phyloP scores from a whole-genome alignment of 2,113 vertebrate species.

The Corydoras maculifer region DNA sequence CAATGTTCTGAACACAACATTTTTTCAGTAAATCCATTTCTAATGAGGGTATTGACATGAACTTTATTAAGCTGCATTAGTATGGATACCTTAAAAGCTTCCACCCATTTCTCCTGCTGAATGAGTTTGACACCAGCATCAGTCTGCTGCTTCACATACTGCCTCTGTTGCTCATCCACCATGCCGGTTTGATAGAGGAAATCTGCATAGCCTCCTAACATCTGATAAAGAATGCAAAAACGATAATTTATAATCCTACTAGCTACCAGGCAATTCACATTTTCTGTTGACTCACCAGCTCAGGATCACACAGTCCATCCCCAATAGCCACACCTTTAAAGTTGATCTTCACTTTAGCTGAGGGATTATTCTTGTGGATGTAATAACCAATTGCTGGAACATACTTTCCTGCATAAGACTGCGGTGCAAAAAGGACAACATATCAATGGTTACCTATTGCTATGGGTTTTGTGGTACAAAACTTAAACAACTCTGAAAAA shows the following conservation, averaged over 20 bases:
- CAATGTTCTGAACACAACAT: too few relatives aligned
- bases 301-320: slow-evolving; percentile 75
- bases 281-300: slow-evolving; percentile 57
- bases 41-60: too few relatives aligned
- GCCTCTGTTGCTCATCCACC: slow-evolving; percentile 59
- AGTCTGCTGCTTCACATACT: slow-evolving; percentile 61
- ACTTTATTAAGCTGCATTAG: neutral
- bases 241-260: neutral
- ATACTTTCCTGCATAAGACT: slow-evolving; percentile 77
- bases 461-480: too few relatives aligned
- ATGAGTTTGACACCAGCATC: slow-evolving; percentile 61
- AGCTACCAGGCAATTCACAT: neutral
- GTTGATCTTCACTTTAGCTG: slow-evolving; percentile 65
- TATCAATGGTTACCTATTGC: neutral
- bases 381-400: slow-evolving; percentile 69
- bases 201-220: slow-evolving; percentile 63
- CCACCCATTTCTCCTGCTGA: slow-evolving; percentile 65
- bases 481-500: too few relatives aligned
- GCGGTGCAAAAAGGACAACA: neutral
- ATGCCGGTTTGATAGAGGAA: slow-evolving; percentile 65
- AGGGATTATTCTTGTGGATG: slow-evolving; percentile 73
- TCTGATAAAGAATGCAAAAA: slow-evolving; percentile 51
- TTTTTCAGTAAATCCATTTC: too few relatives aligned
- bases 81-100: slow-evolving; percentile 67
- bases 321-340: slow-evolving; percentile 75